Percentiles rank a stretch among this genome's conserved stretches.
Conservation (phyloP, 92 coral and sea anemone species). For the Epizoanthus scotinus region DNA sequence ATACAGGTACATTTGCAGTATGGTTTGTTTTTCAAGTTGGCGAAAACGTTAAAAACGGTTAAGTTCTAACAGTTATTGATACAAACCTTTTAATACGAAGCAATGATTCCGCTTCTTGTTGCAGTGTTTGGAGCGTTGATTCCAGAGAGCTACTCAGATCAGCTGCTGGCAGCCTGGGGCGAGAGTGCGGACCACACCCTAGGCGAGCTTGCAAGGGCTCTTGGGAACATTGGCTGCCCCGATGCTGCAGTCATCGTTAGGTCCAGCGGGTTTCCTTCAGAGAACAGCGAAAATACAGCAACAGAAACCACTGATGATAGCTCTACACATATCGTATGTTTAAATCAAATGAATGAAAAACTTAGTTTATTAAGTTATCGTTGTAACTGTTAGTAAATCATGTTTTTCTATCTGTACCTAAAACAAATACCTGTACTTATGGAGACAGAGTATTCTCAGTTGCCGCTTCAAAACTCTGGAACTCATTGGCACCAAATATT, state of each 20-base stretch:
- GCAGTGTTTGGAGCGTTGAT: conserved; percentile 15
- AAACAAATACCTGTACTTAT: too few relatives aligned
- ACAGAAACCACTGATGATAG: conserved; percentile 4
- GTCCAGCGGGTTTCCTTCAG: conserved; percentile 18
- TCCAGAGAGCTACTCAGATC: conserved; percentile 27
- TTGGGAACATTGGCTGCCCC: background rate
- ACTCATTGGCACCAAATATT: too few relatives aligned
- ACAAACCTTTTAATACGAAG: too few relatives aligned
- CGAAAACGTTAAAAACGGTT: too few relatives aligned
- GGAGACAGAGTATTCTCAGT: too few relatives aligned
- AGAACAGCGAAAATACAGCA: conserved; percentile 23
- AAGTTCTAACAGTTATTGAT: too few relatives aligned
- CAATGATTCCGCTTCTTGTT: background rate
- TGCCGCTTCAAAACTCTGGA: too few relatives aligned
- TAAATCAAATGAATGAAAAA: background rate
- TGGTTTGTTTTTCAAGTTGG: too few relatives aligned
- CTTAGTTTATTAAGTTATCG: too few relatives aligned
- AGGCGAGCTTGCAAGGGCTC: conserved; percentile 19
- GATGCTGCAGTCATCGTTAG: background rate
- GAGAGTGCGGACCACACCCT: conserved; percentile 23
- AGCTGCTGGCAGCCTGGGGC: conserved; percentile 27
- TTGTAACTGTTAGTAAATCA: too few relatives aligned
- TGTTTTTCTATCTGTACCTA: too few relatives aligned
- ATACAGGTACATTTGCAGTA: too few relatives aligned
- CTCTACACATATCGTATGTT: conserved; percentile 3